phyloP scores from a whole-genome alignment of 2,797 vertebrate species.

The Neostethus bicornis region DNA sequence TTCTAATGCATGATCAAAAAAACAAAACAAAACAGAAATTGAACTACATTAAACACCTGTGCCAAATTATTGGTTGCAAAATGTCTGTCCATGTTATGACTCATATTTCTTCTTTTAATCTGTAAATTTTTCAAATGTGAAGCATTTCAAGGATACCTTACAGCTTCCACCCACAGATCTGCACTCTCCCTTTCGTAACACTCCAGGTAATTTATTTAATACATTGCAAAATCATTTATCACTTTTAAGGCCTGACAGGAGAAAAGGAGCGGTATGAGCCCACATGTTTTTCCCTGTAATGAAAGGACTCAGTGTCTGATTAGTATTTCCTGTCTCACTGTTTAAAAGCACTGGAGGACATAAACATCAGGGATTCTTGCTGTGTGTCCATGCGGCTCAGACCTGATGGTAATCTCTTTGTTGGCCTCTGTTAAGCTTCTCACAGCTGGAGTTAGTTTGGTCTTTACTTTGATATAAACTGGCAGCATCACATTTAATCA shows the following conservation, averaged over 20 bases:
- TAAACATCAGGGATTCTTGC: constrained; percentile 44
- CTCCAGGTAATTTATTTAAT: constrained; percentile 63
- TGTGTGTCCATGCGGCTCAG: constrained; percentile 53
- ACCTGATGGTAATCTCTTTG: constrained; percentile 38
- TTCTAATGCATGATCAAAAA: background rate
- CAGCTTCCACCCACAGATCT: constrained; percentile 52
- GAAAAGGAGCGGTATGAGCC: constrained; percentile 42
- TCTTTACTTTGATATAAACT: constrained; percentile 19
- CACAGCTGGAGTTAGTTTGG: constrained; percentile 28
- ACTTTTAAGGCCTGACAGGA: constrained; percentile 61
- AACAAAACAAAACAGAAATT: background rate
- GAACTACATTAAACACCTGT: constrained; percentile 11
- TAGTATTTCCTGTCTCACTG: constrained; percentile 46
- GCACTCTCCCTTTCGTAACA: constrained; percentile 32
- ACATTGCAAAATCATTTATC: constrained; percentile 64
- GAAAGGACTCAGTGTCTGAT: constrained; percentile 51
- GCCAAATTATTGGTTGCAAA: constrained; percentile 13
- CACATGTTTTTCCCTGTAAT: constrained; percentile 41
- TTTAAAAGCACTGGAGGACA: constrained; percentile 43
- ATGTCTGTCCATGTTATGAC: constrained; percentile 15
- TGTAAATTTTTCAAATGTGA: constrained; percentile 41
- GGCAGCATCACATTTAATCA: background rate
- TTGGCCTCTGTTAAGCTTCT: constrained; percentile 26
- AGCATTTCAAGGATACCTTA: constrained; percentile 63
- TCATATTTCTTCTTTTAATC: constrained; percentile 37